Evolutionary conservation across 92 coral and sea anemone species (phyloP).

Genomic region (Nematostella vectensis): DNA sequence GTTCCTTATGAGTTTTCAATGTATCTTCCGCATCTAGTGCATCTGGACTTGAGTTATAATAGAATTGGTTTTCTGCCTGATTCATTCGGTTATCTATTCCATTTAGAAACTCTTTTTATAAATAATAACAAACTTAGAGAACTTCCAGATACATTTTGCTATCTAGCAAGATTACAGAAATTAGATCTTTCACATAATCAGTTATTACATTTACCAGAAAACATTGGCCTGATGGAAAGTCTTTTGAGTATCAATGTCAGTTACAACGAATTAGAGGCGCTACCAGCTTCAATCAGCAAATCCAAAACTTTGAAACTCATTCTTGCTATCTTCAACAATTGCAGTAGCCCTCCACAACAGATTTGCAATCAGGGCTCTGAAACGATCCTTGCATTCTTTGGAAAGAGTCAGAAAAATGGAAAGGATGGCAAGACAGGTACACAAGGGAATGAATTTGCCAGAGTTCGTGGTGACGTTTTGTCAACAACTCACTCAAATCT

Average conservation of each 20-base stretch:
- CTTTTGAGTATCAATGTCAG: conserved; percentile 73
- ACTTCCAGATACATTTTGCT: conserved; percentile 72
- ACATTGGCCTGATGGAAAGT: conserved; percentile 59
- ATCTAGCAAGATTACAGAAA: conserved; percentile 67
- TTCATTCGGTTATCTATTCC: conserved; percentile 83
- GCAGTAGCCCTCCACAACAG: conserved; percentile 81
- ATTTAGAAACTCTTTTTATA: conserved; percentile 66
- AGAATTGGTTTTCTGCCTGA: conserved; percentile 65
- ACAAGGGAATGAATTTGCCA: conserved; percentile 63
- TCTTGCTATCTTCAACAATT: conserved; percentile 76
- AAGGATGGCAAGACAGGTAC: conserved; percentile 37
- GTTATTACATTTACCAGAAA: conserved; percentile 52
- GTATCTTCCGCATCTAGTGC: conserved; percentile 77
- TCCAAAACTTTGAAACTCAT: conserved; percentile 51
- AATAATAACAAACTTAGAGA: conserved; percentile 72
- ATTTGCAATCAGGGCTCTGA: conserved; percentile 85
- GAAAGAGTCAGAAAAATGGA: conserved; percentile 32
- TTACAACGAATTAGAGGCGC: conserved; percentile 66
- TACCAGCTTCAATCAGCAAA: conserved; percentile 69
- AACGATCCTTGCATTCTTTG: conserved; percentile 47
- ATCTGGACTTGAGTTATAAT: conserved; percentile 80
- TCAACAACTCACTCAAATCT: conserved; percentile 75
- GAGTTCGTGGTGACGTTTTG: conserved; percentile 77
- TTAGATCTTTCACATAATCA: conserved; percentile 81
- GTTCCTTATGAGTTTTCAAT: conserved; percentile 84